Percentiles rank a stretch among this genome's conserved stretches.
phyloP scores from a whole-genome alignment of 2,797 vertebrate genomes.

The Sandelia bainsii region DNA sequence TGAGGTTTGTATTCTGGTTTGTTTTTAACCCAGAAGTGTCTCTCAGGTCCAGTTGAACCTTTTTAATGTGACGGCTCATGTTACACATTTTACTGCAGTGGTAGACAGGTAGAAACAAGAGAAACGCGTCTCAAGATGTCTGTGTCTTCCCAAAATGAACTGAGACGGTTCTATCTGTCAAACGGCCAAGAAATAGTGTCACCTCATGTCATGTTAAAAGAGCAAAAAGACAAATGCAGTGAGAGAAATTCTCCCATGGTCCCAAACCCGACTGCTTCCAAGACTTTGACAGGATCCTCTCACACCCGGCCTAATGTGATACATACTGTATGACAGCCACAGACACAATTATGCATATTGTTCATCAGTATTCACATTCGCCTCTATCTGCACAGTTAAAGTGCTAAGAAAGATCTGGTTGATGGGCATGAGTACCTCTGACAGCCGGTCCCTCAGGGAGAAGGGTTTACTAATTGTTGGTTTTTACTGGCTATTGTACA shows the following conservation, averaged over 20 bases:
- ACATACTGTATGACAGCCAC: constrained; percentile 15
- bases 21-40: not conserved
- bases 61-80: constrained; percentile 1
- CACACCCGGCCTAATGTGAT: not conserved
- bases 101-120: not conserved
- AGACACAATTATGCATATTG: constrained; percentile 11
- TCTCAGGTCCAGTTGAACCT: constrained; percentile 19
- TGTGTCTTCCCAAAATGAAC: constrained; percentile 10
- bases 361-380: constrained; percentile 9
- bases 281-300: constrained; percentile 15
- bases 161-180: constrained; percentile 15
- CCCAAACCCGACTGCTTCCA: not conserved
- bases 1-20: not conserved
- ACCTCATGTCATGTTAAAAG: constrained; percentile 8
- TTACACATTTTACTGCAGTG: not conserved
- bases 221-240: constrained; percentile 10
- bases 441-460: constrained; percentile 55
- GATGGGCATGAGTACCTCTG: constrained; percentile 60
- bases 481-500: constrained; percentile 75
- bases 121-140: constrained; percentile 1
- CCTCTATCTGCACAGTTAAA: constrained; percentile 33
- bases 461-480: constrained; percentile 74
- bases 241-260: not conserved
- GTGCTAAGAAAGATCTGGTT: constrained; percentile 44
- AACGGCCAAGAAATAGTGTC: constrained; percentile 10